Evolutionary conservation across 2,113 vertebrate genomes (phyloP), one percentile per base, ranked within the genome.

Genomic region (Callocephalon fimbriatum): DNA sequence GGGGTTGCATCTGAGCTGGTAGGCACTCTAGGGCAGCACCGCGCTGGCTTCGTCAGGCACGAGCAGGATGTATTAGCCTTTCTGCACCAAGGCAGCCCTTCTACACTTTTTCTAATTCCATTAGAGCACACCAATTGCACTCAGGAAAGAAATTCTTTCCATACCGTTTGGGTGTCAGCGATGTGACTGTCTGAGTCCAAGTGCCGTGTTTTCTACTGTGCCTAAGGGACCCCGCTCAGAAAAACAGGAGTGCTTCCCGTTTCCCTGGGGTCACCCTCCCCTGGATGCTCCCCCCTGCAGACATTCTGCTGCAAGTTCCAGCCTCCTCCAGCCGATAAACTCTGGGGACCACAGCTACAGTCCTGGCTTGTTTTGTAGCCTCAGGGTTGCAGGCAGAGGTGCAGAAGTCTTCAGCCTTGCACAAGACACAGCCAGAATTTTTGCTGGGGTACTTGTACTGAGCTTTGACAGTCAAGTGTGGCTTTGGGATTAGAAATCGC

Each of bases 181-280:
- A 12, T 19, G n/a, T 19, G 76, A 67, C 6, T 23, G 50, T 35
- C 56, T 1, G 2, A 79, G 54, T 71, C 65, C 65, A 86, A 86
- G 72, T 0, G 0, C 26, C 0, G 2, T 35, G 67, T 74, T 44
- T 47, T 91, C 51, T 59, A 6, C 51, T 2, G 0, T 47, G 23
- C 38, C 48, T 20, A 10, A 22, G 42, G 63, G 59, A 79, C n/a
- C 68, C 14, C 0, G 5, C 35, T 83, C 65, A 77, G 86, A 35
- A 83, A 91, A 95, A 16, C 1, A 74, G 42, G 32, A 8, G 27
- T 11, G 27, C 17, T 81, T 59, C 63, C 35, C 0, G 0, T 61
- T 48, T 78, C 27, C 10, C 12, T 0, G 1, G 20, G 74, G 56
- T 70, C 51, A 12, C 47, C 18, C 44, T 72, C 31, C 63, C 37